phyloP scores from a whole-genome alignment of 2,797 vertebrate species.

The Uromys caudimaculatus region DNA sequence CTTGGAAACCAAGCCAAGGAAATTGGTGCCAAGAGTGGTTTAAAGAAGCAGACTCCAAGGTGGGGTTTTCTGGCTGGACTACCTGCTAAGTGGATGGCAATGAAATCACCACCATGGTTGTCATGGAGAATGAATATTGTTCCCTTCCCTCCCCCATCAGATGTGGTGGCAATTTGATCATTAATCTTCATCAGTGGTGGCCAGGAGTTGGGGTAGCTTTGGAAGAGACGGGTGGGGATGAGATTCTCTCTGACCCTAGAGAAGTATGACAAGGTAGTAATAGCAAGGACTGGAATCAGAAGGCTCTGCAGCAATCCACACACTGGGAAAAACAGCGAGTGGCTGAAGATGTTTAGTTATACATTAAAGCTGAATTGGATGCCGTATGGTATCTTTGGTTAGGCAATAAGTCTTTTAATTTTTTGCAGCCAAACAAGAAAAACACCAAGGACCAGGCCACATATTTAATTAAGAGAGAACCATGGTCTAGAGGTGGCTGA shows the following conservation, averaged over 20 bases:
- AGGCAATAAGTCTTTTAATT: background rate
- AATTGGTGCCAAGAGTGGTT: background rate
- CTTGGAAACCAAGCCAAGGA: constrained; percentile 33
- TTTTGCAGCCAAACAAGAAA: background rate
- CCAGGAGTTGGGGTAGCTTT: background rate
- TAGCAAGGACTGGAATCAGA: background rate
- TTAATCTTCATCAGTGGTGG: background rate
- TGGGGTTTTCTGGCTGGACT: background rate
- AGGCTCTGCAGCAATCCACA: background rate
- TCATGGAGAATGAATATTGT: background rate
- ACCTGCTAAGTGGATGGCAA: background rate
- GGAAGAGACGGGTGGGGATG: background rate
- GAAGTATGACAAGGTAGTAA: background rate
- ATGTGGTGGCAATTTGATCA: background rate
- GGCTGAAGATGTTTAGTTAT: background rate
- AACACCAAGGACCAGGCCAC: background rate
- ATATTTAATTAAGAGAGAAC: background rate
- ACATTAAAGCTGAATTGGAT: constrained; percentile 3
- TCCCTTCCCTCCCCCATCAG: background rate
- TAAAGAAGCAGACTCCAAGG: background rate
- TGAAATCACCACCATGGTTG: background rate
- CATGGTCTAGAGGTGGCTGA: background rate
- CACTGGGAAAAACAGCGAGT: background rate
- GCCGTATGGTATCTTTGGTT: background rate
- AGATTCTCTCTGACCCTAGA: background rate